These are phyloP conservation scores for Parazoanthus atlanticus DNA, from an alignment of 92 coral and sea anemone genomes.

Conservation along the genomic window DNA sequence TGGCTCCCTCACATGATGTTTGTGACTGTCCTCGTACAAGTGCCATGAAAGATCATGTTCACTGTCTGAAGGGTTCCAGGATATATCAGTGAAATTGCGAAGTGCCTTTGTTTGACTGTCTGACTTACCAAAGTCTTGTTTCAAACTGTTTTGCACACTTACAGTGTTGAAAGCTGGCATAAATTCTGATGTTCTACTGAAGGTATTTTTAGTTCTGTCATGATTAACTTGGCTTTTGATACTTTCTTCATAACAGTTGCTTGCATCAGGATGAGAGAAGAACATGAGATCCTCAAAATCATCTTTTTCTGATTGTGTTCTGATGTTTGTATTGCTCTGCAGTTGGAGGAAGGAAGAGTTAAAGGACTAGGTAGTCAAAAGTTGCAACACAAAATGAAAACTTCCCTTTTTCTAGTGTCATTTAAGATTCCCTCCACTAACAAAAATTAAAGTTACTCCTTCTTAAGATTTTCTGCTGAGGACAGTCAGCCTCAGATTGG, in stretches of 20 bases:
- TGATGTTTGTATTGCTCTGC: neutral
- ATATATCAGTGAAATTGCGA: neutral
- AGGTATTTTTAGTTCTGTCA: neutral
- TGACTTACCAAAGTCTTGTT: neutral
- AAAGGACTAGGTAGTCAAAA: neutral
- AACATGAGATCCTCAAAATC: conserved; percentile 34
- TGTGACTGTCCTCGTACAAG: neutral
- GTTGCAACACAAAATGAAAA: neutral
- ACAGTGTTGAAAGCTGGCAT: neutral
- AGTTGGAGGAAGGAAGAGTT: neutral
- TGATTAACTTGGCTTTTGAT: neutral
- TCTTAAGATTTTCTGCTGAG: no score
- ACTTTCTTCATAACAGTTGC: neutral
- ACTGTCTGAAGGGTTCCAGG: conserved; percentile 8
- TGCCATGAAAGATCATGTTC: conserved; percentile 26
- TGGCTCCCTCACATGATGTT: neutral
- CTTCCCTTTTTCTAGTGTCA: no score
- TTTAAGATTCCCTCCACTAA: no score
- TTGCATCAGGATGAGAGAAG: conserved; percentile 18
- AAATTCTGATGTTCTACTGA: neutral
- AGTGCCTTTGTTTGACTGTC: neutral
- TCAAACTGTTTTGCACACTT: conserved; percentile 1
- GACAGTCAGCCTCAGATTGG: no score
- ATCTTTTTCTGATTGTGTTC: conserved; percentile 16
- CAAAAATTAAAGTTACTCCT: no score